phyloP scores from a whole-genome alignment of 2,888 invertebrate species.

The Sarcophaga rosellei region DNA sequence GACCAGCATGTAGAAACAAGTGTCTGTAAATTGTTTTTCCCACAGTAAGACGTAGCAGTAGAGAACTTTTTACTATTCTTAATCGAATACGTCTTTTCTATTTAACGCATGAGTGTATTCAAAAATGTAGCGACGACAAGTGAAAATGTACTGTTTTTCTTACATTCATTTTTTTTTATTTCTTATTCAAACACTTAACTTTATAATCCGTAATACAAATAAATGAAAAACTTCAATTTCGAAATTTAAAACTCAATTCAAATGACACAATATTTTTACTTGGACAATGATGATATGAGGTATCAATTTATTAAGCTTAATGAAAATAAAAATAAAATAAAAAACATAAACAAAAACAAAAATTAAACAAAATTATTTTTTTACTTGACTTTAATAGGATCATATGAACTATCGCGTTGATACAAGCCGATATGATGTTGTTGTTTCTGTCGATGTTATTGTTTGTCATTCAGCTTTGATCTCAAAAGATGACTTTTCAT shows the following conservation, averaged over 20 bases:
- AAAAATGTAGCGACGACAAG: neutral
- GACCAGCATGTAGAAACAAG: constrained; percentile 55
- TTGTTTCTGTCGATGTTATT: neutral
- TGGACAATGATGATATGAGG: neutral
- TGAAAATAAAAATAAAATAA: neutral
- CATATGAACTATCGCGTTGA: neutral
- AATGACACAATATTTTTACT: constrained; percentile 25
- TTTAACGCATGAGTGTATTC: neutral
- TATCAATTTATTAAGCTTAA: neutral
- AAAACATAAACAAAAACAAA: neutral
- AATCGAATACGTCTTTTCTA: neutral
- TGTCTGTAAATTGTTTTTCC: constrained; percentile 41
- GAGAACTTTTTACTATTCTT: neutral
- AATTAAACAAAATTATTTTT: neutral
- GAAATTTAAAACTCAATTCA: constrained; percentile 43
- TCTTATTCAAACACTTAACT: constrained; percentile 36
- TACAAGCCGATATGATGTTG: neutral
- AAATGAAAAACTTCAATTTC: constrained; percentile 17
- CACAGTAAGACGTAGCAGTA: constrained; percentile 19
- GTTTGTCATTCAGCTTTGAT: constrained; percentile 24
- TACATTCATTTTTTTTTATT: constrained; percentile 2
- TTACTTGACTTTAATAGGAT: neutral
- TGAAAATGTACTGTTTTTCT: neutral
- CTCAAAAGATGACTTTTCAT: constrained; percentile 42
- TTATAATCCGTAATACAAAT: constrained; percentile 57